These are phyloP conservation scores for Eucera pruinosa DNA, from an alignment of 2,888 invertebrate genomes.

Conservation along the genomic window DNA sequence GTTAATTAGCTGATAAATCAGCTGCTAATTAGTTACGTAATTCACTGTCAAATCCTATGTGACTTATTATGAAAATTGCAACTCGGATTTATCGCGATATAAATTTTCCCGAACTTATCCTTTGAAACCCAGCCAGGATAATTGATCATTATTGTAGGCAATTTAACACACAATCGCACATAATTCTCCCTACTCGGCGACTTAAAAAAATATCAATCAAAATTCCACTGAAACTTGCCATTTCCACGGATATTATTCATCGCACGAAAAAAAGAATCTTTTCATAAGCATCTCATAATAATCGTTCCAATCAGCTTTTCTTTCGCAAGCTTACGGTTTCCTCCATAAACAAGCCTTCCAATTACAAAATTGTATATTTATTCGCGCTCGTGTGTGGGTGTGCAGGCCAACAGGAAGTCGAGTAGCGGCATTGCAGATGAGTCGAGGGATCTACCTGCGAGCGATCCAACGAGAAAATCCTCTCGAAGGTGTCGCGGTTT, in stretches of 20 bases:
- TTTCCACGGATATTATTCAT: background rate
- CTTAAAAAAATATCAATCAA: background rate
- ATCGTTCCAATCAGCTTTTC: constrained; percentile 1
- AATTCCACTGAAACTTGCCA: background rate
- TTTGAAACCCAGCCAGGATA: background rate
- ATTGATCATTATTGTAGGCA: constrained; percentile 1
- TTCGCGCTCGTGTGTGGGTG: constrained; percentile 13
- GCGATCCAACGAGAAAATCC: constrained; percentile 47
- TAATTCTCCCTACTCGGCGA: background rate
- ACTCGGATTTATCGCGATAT: background rate
- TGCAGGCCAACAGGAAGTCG: constrained; percentile 49
- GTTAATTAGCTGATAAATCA: too few species aligned
- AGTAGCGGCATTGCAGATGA: constrained; percentile 32
- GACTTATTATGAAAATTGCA: background rate
- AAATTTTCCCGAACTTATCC: background rate
- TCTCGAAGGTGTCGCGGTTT: constrained; percentile 62
- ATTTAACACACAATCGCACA: constrained; percentile 17
- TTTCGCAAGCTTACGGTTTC: constrained; percentile 1
- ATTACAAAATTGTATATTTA: constrained; percentile 33
- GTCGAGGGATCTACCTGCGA: constrained; percentile 26
- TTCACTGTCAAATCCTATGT: too few species aligned
- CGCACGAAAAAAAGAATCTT: background rate
- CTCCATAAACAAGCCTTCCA: constrained; percentile 26
- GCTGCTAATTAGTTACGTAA: too few species aligned
- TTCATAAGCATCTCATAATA: background rate